Evolutionary conservation across 2,113 vertebrate species (phyloP), one percentile per base, ranked within the genome.

Genomic region (Psilopsiagon aymara): DNA sequence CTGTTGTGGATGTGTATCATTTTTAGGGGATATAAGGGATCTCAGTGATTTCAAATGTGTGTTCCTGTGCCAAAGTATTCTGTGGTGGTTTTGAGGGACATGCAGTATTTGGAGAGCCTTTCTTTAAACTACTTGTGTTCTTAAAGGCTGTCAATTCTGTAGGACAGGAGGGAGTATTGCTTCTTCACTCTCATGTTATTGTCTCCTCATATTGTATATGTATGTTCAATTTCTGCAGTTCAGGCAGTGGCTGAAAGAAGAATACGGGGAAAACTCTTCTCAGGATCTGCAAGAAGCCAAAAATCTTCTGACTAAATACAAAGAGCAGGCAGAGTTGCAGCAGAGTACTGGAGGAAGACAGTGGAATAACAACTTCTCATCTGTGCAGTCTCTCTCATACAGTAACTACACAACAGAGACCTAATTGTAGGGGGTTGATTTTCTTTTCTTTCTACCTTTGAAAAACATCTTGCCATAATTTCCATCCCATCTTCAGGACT

Each of bases 221-320:
- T 97, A 6, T 93, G 68, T 96, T 92, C 39, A 11, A 20, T 86
- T 70, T 49, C 77, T 97, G 9, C 82, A 99, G 99, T 99, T 98
- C 92, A 98, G 99, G 91, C 98, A 98, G 39, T 99, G 99, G 99
- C 97, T 99, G 62, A 98, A 95, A 82, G 98, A 96, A 60, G 98
- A 98, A 80, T 99, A 99, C 44, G 98, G 99, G 41, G 98, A 99
- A 90, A 99, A 96, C 96, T 98, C 98, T 68, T 98, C 99, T 97
- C 98, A 94, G 69, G 99, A 99, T 63, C 97, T 98, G 62, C 98
- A 99, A 94, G 98, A 99, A 96, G 97, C 99, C 84, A 98, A 97
- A 84, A 97, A 84, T 87, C 98, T 99, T 93, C 98, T 99, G 86
- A 97, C 97, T 91, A 98, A 98, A 94, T 98, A 98, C 81, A 98